Evolutionary conservation across 2,113 vertebrate species (phyloP).

Genomic region (Malurus elegans): DNA sequence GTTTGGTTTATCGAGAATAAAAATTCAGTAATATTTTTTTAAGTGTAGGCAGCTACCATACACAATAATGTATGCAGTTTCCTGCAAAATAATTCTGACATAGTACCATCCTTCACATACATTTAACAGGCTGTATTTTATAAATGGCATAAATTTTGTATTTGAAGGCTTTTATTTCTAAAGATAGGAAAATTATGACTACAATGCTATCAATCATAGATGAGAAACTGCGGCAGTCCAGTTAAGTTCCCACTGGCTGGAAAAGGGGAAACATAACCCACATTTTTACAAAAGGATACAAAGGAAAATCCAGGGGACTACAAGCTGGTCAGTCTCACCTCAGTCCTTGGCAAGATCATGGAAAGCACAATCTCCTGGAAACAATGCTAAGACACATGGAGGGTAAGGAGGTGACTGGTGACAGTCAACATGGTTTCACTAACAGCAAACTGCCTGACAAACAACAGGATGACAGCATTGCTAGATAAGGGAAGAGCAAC

Average conservation of each 20-base stretch:
- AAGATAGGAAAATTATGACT: not conserved
- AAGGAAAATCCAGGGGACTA: not conserved
- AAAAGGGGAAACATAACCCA: not conserved
- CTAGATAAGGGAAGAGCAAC: not conserved
- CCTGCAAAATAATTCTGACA: not conserved
- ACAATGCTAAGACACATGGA: not conserved
- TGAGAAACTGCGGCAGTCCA: not conserved
- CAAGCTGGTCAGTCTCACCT: not conserved
- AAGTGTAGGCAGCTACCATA: not conserved
- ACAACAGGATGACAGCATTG: not conserved
- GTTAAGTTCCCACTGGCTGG: not conserved
- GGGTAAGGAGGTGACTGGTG: not conserved
- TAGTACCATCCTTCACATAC: not conserved
- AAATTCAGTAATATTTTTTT: not conserved
- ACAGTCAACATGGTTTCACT: not conserved
- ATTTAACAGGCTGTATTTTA: not conserved
- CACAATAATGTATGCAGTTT: not conserved
- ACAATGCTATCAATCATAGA: not conserved
- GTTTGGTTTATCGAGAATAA: not conserved
- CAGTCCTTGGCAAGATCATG: not conserved
- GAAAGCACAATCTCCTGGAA: not conserved
- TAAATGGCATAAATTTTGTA: not conserved
- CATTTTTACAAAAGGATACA: not conserved
- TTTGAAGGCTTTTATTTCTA: not conserved
- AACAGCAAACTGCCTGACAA: not conserved